Evolutionary conservation across 2,888 invertebrate genomes (phyloP).

Genomic region (Periphyllus acericola): DNA sequence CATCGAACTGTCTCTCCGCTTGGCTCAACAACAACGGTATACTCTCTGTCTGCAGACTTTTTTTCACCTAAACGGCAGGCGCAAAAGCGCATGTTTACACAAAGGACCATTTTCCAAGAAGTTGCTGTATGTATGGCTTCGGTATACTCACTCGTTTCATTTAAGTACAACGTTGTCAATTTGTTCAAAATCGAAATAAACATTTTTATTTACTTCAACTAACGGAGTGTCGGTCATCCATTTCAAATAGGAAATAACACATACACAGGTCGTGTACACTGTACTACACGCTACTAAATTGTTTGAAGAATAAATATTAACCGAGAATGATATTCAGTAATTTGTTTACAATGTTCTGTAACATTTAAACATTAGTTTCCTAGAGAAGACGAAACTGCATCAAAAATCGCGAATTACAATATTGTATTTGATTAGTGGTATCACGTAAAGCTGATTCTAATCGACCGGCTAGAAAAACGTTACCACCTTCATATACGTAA

Average conservation of each 20-base stretch:
- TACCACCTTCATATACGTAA: background rate
- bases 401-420: background rate
- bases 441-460: constrained; percentile 2
- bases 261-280: background rate
- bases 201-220: constrained; percentile 46
- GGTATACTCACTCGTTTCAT: constrained; percentile 54
- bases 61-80: constrained; percentile 36
- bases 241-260: background rate
- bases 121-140: background rate
- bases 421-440: constrained; percentile 38
- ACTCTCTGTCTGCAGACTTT: constrained; percentile 52
- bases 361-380: background rate
- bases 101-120: background rate
- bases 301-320: background rate
- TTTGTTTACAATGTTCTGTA: background rate
- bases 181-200: constrained; percentile 34
- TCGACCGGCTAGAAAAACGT: constrained; percentile 32
- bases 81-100: background rate
- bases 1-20: constrained; percentile 59
- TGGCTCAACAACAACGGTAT: constrained; percentile 58
- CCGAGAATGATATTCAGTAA: background rate
- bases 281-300: background rate
- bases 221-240: constrained; percentile 15
- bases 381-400: background rate
- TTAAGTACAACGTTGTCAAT: constrained; percentile 36